Evolutionary conservation across 2,113 vertebrate species (phyloP), one percentile per base, ranked within the genome.

Genomic region (Jacana jacana): DNA sequence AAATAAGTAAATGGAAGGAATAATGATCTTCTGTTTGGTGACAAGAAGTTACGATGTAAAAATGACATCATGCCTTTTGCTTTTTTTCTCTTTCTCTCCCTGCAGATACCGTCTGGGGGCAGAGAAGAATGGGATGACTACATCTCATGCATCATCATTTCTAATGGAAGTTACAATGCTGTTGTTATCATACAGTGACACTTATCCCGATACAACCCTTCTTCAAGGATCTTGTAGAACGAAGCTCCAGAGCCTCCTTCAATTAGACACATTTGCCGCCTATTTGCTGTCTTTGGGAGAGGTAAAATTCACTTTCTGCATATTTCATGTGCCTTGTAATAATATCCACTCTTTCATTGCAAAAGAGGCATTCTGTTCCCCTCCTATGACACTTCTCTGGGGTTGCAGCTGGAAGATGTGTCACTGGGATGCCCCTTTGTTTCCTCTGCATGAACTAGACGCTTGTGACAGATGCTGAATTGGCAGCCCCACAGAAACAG

Each of bases 331-430:
- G 49, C 44, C 44, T 80, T 9, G 6, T 81, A 88, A 94, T 42
- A 66, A 86, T 51, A 84, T 35, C 46, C 66, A 54, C 46, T 70
- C 52, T 42, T 75, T 79, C 69, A 28, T 8, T 31, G 61, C 65
- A 68, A 69, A 79, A 89, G 24, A 81, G 35, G 39, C 89, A 68
- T 78, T 68, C 91, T 75, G 2, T 95, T 89, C 65, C 70, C 57
- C 66, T 95, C 30, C 81, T 39, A 23, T 79, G 86, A 84, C 77
- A 57, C 81, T 52, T 94, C 68, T 71, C 64, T n/a, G 52, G 81
- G 82, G 68, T 2, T 97, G 88, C 95, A 94, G 88, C 77, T 93
- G 93, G 69, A 57, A 81, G 76, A 95, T 40, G 51, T 75, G 77
- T 76, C 93, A n/a, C 69, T n/a, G 55, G 46, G 46, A 88, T 39